Evolutionary conservation across 2,888 invertebrate genomes (phyloP), one percentile per base, ranked within the genome.

Genomic region (Acleris laterana): DNA sequence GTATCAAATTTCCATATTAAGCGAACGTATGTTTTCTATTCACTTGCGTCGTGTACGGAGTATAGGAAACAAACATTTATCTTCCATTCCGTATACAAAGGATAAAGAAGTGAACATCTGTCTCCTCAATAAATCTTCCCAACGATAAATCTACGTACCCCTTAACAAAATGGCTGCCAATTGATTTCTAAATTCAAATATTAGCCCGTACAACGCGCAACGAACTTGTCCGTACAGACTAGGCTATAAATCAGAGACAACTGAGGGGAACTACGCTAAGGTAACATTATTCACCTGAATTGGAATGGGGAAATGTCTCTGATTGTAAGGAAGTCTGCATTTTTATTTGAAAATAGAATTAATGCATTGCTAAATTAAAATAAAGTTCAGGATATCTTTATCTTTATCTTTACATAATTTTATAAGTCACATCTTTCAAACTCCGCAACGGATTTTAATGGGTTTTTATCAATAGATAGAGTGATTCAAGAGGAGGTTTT

Each of bases 131-230:
- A 62, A 56, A 57, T 66, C 61, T 13, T 50, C 44, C 51, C 16
- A 9, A 46, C 55, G 51, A 66, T 52, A 66, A 62, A 65, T 61
- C 61, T 49, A 42, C 66, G 42, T 49, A 51, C 63, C 62, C 68
- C 59, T 68, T 67, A 66, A 67, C 68, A 68, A 67, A 70, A 71
- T 62, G 58, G 60, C 61, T 20, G 63, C 49, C 66, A 60, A 68
- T 62, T 64, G 62, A 70, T 66, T 70, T 68, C 57, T 64, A 68
- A 71, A 71, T 70, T 67, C 71, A 70, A 70, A 71, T 68, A 71
- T 70, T 71, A 62, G 68, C 63, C 63, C 55, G 50, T 38, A 44
- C 61, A 66, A 62, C 57, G 61, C 51, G 16, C 48, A 49, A 50
- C 50, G 50, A 57, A 66, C 61, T 64, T 64, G 53, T 57, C 48